Evolutionary conservation across 2,113 vertebrate genomes (phyloP), one percentile per base, ranked within the genome.

Genomic region (Empidonax traillii): DNA sequence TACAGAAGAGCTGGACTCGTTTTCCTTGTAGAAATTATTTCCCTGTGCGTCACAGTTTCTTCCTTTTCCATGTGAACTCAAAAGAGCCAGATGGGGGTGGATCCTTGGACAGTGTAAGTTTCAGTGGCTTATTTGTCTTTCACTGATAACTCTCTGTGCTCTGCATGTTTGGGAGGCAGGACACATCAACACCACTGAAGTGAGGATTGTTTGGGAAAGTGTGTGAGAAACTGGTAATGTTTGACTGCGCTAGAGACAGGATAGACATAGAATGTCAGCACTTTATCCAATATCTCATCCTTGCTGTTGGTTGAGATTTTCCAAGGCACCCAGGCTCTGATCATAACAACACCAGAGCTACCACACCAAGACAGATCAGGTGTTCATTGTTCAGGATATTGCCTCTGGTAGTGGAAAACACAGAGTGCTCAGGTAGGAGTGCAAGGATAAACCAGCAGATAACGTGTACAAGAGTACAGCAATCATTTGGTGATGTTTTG

Each of bases 1-100:
- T 71, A 8, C 0, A 0, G 21, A 62, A 87, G 4, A 80, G 14
- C 35, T 44, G 15, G 4, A 15, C 8, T 39, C 6, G 16, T 75
- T 53, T 87, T 87, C 35, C 63, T 71, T 56, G 39, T 51, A 55
- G 51, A 79, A 87, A 22, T 9, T 52, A 5, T 52, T 52, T 52
- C 14, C 51, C 9, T 52, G 27, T 59, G 51, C 0, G 1, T 63
- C 91, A 89, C 49, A 33, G 27, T 17, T 80, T 82, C 39, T 73
- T 73, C 55, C 22, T 73, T 58, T 86, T 37, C 33, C 27, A 15
- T 47, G 33, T 13, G 41, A 80, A 46, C 30, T 62, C 44, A 55
- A n/a, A 76, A 68, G 27, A 85, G 12, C 2, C 55, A 87, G 43
- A 58, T 13, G 8, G 37, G 37, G 46, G n/a, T 21, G 16, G 17